Evolutionary conservation across 2,888 invertebrate species (phyloP).

Genomic region (Parelbella ahira): DNA sequence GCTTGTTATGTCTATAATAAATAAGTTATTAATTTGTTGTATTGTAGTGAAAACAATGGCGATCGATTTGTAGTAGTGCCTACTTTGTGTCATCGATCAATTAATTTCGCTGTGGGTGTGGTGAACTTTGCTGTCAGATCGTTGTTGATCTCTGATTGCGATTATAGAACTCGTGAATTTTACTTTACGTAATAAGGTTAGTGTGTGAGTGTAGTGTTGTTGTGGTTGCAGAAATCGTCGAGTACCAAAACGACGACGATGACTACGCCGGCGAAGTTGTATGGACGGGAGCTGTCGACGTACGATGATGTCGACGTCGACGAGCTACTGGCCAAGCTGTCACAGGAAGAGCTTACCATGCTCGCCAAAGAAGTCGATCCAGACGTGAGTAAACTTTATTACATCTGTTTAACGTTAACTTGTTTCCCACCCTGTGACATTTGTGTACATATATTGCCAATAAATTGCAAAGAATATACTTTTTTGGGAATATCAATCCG

Average conservation of each 20-base stretch:
- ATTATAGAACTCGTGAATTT: not conserved
- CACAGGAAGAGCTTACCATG: slow-evolving; percentile 97
- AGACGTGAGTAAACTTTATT: slow-evolving; percentile 88
- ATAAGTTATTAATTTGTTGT: not conserved
- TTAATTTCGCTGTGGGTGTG: slow-evolving; percentile 33
- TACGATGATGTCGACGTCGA: slow-evolving; percentile 98
- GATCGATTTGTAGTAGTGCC: not conserved
- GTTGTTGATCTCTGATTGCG: slow-evolving; percentile 26
- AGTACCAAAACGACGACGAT: slow-evolving; percentile 93
- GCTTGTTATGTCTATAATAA: not conserved
- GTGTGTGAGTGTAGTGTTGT: slow-evolving; percentile 32
- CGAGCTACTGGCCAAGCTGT: slow-evolving; percentile 94
- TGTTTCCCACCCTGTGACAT: too few relatives aligned
- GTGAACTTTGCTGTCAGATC: slow-evolving; percentile 34
- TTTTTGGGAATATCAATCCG: too few relatives aligned
- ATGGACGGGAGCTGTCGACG: slow-evolving; percentile 92
- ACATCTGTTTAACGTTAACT: too few relatives aligned
- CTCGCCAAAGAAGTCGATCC: slow-evolving; percentile 99
- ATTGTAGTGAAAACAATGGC: not conserved
- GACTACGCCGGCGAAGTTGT: slow-evolving; percentile 94
- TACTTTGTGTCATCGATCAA: slow-evolving; percentile 28
- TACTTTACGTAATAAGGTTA: slow-evolving; percentile 10
- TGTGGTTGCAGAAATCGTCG: slow-evolving; percentile 89
- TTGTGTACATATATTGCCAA: too few relatives aligned
- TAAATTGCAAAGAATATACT: too few relatives aligned